Evolutionary conservation across 2,888 invertebrate genomes (phyloP), one percentile per base, ranked within the genome.

Genomic region (Phanerotoma sp.): DNA sequence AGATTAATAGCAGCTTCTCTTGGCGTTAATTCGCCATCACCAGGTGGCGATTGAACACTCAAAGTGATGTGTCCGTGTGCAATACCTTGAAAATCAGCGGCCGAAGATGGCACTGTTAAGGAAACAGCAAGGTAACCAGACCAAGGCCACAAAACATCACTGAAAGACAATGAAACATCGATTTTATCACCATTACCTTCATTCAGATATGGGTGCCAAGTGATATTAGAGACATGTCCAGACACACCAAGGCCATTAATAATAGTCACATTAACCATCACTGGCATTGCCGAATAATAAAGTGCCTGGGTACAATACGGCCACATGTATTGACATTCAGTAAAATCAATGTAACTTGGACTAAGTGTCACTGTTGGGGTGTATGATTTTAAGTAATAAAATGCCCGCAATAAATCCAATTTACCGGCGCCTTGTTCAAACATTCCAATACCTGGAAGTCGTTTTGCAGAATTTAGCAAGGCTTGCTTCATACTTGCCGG

Each of bases 291-390:
- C 56, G 90, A 88, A 75, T 88, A 86, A 79, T 94, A 97, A 38
- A 97, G 77, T 1, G 96, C 94, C 78, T 97, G 97, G 1, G 94
- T 93, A 76, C 96, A 97, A 70, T 96, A 97, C 0, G 97, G 97
- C 96, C 96, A 98, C 95, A 96, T 96, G 78, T 96, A 98, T 63
- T 93, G 94, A 69, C 93, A 93, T 73, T 96, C 96, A 0, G 92
- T 94, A 61, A 96, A 83, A 77, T 97, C 97, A 62, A 98, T 85
- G 76, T 96, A 96, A 64, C 91, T 88, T 30, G 80, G 79, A 62
- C 77, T 78, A 5, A 81, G 68, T 10, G 82, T 83, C 30, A 82
- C 84, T 61, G 81, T 82, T 5, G 85, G 85, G 54, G 79, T 79
- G 70, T 85, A 85, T 1, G 70, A 67, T 16, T 68, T 69, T 25